These are phyloP conservation scores for Panagrolaimus sp. DNA, from an alignment of 1,140 invertebrate species.

Conservation along the genomic window DNA sequence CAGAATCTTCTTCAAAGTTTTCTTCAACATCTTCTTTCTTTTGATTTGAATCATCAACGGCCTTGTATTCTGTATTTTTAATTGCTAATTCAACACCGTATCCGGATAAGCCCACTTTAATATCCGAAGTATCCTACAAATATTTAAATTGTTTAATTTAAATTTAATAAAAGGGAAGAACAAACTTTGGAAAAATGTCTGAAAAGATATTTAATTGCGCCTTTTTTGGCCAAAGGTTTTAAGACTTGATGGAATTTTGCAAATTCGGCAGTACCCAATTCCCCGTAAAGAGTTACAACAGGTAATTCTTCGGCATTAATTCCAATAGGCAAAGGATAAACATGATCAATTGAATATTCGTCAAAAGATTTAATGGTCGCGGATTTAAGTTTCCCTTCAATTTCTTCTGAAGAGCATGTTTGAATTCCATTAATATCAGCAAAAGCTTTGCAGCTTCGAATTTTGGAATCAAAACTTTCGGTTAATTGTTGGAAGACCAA, in stretches of 20 bases:
- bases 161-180: too few relatives aligned
- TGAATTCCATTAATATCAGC: constrained; percentile 31
- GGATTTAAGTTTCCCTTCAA: constrained; percentile 5
- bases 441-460: constrained; percentile 26
- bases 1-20: constrained; percentile 37
- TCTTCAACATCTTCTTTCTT: constrained; percentile 30
- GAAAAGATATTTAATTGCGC: constrained; percentile 35
- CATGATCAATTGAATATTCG: constrained; percentile 39
- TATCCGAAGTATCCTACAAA: constrained; percentile 5
- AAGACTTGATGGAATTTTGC: constrained; percentile 31
- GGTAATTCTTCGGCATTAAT: constrained; percentile 13
- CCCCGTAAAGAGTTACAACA: constrained; percentile 40
- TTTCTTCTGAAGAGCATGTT: constrained; percentile 21
- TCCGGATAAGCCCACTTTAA: constrained; percentile 73
- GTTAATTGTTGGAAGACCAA: constrained; percentile 52
- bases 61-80: constrained; percentile 99
- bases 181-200: constrained; percentile 41
- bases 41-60: constrained; percentile 79
- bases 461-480: background rate
- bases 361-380: constrained; percentile 21
- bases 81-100: constrained; percentile 97
- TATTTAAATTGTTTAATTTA: background rate
- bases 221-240: constrained; percentile 26
- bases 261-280: constrained; percentile 36
- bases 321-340: constrained; percentile 18